Base-by-base conservation (phyloP, 2,797 vertebrate species). In the Pogoniulus pusillus region DNA sequence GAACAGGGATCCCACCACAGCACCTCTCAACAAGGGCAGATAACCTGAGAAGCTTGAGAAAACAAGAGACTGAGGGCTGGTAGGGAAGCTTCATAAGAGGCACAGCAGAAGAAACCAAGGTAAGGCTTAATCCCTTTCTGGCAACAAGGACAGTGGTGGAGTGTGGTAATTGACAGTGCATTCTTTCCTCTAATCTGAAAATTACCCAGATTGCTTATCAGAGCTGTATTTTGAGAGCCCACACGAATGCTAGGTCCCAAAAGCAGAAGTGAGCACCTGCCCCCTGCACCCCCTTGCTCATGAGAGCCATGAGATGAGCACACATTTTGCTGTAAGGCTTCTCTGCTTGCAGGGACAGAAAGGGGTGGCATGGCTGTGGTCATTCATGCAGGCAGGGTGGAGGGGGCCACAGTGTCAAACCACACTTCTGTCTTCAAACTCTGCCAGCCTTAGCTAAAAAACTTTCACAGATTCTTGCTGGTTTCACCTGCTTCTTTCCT, bases 151-250 rank as follows among this genome's bases (percentile, higher is more conserved):
- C 49, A 60, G 58, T 41, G 71, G 49, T 34, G 39, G 32, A 55
- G 30, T 17, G 62, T 6, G 9, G 60, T 90, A 58, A 77, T 11
- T 45, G 57, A 60, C 37, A 47, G 55, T 4, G 34, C 22, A 10
- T 60, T 72, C 55, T 84, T 65, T 35, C 29, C 35, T 77, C 80
- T 54, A n/a, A 69, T 51, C 65, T 82, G 66, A 89, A 87, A 89
- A 92, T 45, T 26, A 73, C 35, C 7, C 63, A 75, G 78, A 45
- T 64, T 32, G 41, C 27, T 80, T 69, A 69, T 57, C 70, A 72
- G 70, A 72, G 49, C 43, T 59, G 43, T 57, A 8, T 69, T 95
- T 75, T 81, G 79, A 57, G 55, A 85, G 22, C n/a, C 55, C 0
- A 0, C 9, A 4, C 53, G 57, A 80, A 49, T 2, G 4, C 37